Evolutionary conservation across 2,888 invertebrate species (phyloP).

Genomic region (Dasypolia templi): DNA sequence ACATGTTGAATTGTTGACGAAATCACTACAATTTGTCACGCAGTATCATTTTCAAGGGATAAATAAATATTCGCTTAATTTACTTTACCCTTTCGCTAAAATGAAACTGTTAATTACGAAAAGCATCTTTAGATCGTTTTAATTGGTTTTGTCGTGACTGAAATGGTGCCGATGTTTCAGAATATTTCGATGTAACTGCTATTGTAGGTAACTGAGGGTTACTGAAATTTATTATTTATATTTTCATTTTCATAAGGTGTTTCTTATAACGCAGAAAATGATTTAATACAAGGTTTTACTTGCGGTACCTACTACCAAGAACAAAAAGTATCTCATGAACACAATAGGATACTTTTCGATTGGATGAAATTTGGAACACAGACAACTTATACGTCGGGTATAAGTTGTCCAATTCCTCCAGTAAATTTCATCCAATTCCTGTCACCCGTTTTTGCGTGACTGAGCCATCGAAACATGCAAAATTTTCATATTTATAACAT

Average conservation of each 20-base stretch:
- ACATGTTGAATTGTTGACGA: slow-evolving; percentile 23
- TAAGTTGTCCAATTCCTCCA: too few species aligned
- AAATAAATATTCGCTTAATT: slow-evolving; percentile 46
- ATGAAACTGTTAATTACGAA: slow-evolving; percentile 59
- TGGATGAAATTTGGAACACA: too few species aligned
- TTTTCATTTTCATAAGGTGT: slow-evolving; percentile 23
- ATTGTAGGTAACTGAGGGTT: not conserved
- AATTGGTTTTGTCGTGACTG: slow-evolving; percentile 37
- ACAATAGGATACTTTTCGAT: too few species aligned
- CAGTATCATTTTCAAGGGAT: slow-evolving; percentile 19
- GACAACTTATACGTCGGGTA: too few species aligned
- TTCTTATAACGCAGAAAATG: slow-evolving; percentile 1
- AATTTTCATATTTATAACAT: too few species aligned
- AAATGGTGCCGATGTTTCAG: slow-evolving; percentile 33
- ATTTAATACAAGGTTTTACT: not conserved
- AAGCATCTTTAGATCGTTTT: slow-evolving; percentile 47
- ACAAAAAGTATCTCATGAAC: too few species aligned
- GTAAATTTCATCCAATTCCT: too few species aligned
- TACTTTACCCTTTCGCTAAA: slow-evolving; percentile 25
- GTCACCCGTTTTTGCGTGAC: too few species aligned
- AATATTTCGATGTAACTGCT: slow-evolving; percentile 16
- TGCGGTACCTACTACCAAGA: not conserved
- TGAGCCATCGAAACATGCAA: too few species aligned
- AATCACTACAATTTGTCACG: slow-evolving; percentile 32
- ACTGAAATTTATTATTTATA: slow-evolving; percentile 30